These are phyloP conservation scores for Lynx canadensis DNA, from an alignment of 2,113 vertebrate species.

Conservation along the genomic window DNA sequence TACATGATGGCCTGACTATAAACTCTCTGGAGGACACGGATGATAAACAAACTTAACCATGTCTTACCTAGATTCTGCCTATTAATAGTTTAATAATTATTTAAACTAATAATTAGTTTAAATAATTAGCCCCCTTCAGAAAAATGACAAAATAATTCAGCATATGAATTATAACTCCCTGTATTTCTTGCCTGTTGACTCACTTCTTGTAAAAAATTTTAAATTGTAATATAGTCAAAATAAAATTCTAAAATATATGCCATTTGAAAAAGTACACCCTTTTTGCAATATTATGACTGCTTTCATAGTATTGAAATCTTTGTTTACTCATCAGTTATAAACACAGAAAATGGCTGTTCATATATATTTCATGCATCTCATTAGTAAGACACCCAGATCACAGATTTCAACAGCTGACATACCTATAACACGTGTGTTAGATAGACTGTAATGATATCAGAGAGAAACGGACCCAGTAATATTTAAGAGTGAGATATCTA, in stretches of 20 bases:
- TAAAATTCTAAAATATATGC: neutral
- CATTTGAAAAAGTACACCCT: neutral
- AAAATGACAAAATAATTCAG: constrained; percentile 28
- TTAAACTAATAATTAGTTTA: neutral
- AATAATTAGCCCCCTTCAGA: constrained; percentile 19
- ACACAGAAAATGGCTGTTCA: neutral
- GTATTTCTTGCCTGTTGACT: neutral
- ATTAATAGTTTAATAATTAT: no score
- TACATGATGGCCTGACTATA: neutral
- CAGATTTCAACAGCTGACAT: neutral
- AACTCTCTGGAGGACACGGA: neutral
- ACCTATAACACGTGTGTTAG: neutral
- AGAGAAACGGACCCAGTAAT: neutral
- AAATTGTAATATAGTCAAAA: neutral
- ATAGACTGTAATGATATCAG: neutral
- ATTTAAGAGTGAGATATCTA: neutral
- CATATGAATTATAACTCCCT: neutral
- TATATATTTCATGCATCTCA: neutral
- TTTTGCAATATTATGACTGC: neutral
- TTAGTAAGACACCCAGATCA: neutral
- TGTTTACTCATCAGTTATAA: neutral
- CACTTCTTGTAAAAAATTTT: neutral
- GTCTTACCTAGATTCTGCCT: neutral
- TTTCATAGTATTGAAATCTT: neutral
- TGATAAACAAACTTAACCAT: neutral